phyloP scores from a whole-genome alignment of 1,140 invertebrate genomes.

The Macrotrachela quadricornifera region DNA sequence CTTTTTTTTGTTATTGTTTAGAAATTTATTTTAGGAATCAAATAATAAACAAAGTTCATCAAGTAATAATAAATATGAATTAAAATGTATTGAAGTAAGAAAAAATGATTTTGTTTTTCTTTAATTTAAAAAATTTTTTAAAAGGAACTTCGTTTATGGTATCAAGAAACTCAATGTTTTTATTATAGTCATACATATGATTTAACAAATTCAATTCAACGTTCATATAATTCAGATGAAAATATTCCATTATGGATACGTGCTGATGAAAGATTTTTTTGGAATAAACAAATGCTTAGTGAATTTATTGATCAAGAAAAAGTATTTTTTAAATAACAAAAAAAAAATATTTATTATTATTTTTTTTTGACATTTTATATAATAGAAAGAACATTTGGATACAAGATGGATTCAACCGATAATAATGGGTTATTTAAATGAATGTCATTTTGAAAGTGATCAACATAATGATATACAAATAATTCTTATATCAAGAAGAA shows the following conservation, averaged over 20 bases:
- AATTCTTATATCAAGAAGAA: constrained; percentile 63
- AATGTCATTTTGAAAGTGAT: constrained; percentile 37
- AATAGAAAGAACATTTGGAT: constrained; percentile 52
- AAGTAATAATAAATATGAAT: too few relatives aligned
- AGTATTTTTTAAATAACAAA: too few relatives aligned
- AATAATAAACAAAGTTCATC: too few relatives aligned
- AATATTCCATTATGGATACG: constrained; percentile 38
- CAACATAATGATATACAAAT: constrained; percentile 41
- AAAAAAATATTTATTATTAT: too few relatives aligned
- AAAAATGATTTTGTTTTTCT: too few relatives aligned
- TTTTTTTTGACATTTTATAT: constrained; percentile 14
- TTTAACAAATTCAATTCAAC: constrained; percentile 62
- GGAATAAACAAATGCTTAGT: constrained; percentile 75
- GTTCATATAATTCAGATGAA: constrained; percentile 38
- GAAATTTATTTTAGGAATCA: too few relatives aligned
- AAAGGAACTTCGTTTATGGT: too few relatives aligned
- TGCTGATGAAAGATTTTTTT: constrained; percentile 79
- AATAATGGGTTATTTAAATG: constrained; percentile 49
- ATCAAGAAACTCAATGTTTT: constrained; percentile 33
- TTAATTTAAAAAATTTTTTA: too few relatives aligned
- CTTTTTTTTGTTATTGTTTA: too few relatives aligned
- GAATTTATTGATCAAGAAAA: constrained; percentile 45
- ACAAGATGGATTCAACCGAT: constrained; percentile 80
- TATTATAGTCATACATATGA: constrained; percentile 55
- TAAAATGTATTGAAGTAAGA: too few relatives aligned